Percentiles rank a stretch among this genome's conserved stretches.
These are phyloP conservation scores for Andrena cerasifolii DNA, from an alignment of 1,140 invertebrate genomes.

Conservation along the genomic window DNA sequence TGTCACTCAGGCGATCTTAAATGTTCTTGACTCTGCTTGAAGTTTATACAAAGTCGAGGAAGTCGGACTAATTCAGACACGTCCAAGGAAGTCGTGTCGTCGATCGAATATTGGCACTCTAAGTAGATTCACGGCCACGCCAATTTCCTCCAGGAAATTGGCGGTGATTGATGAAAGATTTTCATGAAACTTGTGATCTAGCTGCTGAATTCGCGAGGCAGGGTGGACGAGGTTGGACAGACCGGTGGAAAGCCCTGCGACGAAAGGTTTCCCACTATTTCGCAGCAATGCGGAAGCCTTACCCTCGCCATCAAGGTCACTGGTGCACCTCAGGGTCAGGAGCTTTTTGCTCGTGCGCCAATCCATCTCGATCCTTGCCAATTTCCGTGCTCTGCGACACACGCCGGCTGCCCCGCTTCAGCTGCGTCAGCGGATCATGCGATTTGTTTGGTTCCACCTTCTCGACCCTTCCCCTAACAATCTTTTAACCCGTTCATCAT, in stretches of 20 bases:
- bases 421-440: neutral
- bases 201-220: neutral
- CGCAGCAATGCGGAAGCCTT: slow-evolving; percentile 50
- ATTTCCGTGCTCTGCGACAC: slow-evolving; percentile 33
- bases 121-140: neutral
- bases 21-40: too few species aligned
- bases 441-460: neutral
- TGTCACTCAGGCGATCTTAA: too few species aligned
- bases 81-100: too few species aligned
- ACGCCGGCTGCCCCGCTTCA: neutral
- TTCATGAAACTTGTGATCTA: neutral
- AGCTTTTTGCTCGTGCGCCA: slow-evolving; percentile 41
- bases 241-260: slow-evolving; percentile 43
- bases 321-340: slow-evolving; percentile 38
- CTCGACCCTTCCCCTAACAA: neutral
- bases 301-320: slow-evolving; percentile 33
- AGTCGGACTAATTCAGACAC: too few species aligned
- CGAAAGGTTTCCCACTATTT: slow-evolving; percentile 34
- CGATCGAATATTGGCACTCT: too few species aligned
- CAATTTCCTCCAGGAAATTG: too few species aligned
- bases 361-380: slow-evolving; percentile 40
- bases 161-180: too few species aligned
- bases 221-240: slow-evolving; percentile 10
- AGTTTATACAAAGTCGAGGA: too few species aligned
- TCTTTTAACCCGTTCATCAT: neutral